phyloP scores from a whole-genome alignment of 2,888 invertebrate species.

The Timema cristinae region DNA sequence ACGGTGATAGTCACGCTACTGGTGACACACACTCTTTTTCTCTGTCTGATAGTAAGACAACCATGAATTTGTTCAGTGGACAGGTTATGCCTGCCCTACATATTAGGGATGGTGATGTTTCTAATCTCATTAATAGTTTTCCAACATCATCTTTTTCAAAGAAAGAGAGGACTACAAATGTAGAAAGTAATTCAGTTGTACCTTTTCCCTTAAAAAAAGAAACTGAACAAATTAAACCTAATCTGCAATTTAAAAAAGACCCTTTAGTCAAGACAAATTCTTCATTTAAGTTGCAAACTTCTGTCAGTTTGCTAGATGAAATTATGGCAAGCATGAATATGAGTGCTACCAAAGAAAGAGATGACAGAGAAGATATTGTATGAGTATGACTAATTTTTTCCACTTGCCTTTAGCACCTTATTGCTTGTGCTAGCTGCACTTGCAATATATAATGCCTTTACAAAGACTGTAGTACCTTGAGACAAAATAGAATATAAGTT shows the following conservation, averaged over 20 bases:
- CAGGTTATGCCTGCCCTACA: neutral
- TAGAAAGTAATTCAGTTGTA: slow-evolving; percentile 10
- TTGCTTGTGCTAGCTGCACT: slow-evolving; percentile 21
- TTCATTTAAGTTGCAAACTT: slow-evolving; percentile 17
- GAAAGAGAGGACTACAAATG: slow-evolving; percentile 11
- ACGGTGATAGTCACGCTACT: neutral
- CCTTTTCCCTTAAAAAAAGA: slow-evolving; percentile 20
- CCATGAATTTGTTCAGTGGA: too few relatives aligned
- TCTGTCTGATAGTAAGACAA: too few relatives aligned
- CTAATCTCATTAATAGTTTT: slow-evolving; percentile 18
- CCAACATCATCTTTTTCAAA: slow-evolving; percentile 14
- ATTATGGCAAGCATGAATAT: slow-evolving; percentile 31
- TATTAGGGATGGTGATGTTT: slow-evolving; percentile 24
- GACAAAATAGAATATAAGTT: slow-evolving; percentile 15
- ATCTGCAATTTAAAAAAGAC: slow-evolving; percentile 19
- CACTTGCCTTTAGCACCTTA: slow-evolving; percentile 22
- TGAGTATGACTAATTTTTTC: slow-evolving; percentile 17
- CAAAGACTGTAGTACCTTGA: slow-evolving; percentile 28
- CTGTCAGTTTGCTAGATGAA: slow-evolving; percentile 29
- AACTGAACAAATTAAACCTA: slow-evolving; percentile 23
- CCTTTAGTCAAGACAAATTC: slow-evolving; percentile 15
- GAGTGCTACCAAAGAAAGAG: slow-evolving; percentile 24
- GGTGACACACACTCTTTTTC: neutral
- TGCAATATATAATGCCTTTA: slow-evolving; percentile 26
- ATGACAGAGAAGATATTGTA: slow-evolving; percentile 26